phyloP scores from a whole-genome alignment of 2,797 vertebrate species.

The Cynodonichthys magdalenae region DNA sequence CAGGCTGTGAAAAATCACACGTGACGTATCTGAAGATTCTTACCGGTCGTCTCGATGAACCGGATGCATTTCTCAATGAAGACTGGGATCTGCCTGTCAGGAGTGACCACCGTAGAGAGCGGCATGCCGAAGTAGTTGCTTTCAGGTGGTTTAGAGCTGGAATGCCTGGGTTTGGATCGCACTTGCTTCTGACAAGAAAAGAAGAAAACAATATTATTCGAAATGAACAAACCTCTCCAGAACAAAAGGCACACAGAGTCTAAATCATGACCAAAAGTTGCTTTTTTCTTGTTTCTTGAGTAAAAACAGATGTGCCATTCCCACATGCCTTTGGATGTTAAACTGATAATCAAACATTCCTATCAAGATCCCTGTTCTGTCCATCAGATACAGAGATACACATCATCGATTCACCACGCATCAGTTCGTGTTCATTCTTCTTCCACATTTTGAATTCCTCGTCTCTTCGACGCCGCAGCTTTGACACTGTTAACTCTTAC shows the following conservation, averaged over 20 bases:
- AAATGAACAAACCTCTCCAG: slow-evolving; percentile 17
- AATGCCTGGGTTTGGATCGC: slow-evolving; percentile 88
- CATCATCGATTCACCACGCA: slow-evolving; percentile 35
- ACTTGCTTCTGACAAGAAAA: slow-evolving; percentile 84
- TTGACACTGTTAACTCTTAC: slow-evolving; percentile 44
- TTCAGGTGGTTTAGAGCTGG: slow-evolving; percentile 90
- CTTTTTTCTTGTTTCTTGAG: slow-evolving; percentile 11
- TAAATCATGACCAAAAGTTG: slow-evolving; percentile 4
- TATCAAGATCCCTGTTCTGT: slow-evolving; percentile 38
- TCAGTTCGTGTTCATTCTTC: slow-evolving; percentile 23
- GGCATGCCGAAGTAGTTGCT: slow-evolving; percentile 96
- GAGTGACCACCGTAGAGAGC: slow-evolving; percentile 84
- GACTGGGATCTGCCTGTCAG: slow-evolving; percentile 89
- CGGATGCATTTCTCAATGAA: slow-evolving; percentile 96
- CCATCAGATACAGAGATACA: slow-evolving; percentile 31
- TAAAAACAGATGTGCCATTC: slow-evolving; percentile 12
- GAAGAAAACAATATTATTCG: slow-evolving; percentile 12
- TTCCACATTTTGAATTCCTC: slow-evolving; percentile 10
- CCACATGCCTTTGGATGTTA: slow-evolving; percentile 45
- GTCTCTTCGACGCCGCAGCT: slow-evolving; percentile 30
- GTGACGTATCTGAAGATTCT: slow-evolving; percentile 34
- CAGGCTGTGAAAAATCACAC: background rate
- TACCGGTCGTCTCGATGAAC: slow-evolving; percentile 94
- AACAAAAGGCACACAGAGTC: background rate
- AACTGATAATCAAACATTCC: slow-evolving; percentile 66